These are phyloP conservation scores for Enteromius unitaeniatus DNA, from an alignment of 2,797 vertebrate genomes.

Conservation along the genomic window DNA sequence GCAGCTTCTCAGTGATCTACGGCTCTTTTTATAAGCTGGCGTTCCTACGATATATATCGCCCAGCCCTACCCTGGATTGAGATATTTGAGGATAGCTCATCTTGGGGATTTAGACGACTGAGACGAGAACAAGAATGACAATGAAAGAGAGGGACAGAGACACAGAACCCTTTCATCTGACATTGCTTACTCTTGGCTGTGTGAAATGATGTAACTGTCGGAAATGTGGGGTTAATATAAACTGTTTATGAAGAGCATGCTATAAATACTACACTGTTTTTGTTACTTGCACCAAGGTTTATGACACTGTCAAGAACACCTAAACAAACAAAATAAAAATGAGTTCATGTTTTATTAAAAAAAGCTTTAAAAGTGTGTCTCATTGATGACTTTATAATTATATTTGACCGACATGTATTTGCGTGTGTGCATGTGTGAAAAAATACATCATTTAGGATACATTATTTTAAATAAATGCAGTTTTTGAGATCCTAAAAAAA, in stretches of 20 bases:
- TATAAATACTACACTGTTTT: constrained; percentile 4
- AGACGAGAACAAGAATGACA: background rate
- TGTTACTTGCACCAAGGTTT: background rate
- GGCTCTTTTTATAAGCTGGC: too few relatives aligned
- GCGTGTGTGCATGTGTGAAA: background rate
- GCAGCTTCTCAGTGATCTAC: too few relatives aligned
- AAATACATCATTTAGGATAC: background rate
- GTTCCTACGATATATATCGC: too few relatives aligned
- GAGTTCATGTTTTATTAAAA: background rate
- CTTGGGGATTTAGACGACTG: background rate
- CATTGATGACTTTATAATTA: background rate
- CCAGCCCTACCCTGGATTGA: too few relatives aligned
- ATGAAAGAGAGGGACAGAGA: background rate
- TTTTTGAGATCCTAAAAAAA: background rate
- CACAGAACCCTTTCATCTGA: background rate
- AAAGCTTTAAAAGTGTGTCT: background rate
- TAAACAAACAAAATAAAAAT: background rate
- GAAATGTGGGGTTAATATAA: constrained; percentile 3
- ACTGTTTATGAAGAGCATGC: background rate
- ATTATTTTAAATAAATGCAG: background rate
- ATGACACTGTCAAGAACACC: background rate
- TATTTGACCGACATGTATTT: background rate
- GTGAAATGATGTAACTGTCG: constrained; percentile 7
- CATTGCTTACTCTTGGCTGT: background rate
- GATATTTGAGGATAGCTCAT: background rate